Evolutionary conservation across 2,797 vertebrate species (phyloP), one percentile per base, ranked within the genome.

Genomic region (Propithecus deckenii): DNA sequence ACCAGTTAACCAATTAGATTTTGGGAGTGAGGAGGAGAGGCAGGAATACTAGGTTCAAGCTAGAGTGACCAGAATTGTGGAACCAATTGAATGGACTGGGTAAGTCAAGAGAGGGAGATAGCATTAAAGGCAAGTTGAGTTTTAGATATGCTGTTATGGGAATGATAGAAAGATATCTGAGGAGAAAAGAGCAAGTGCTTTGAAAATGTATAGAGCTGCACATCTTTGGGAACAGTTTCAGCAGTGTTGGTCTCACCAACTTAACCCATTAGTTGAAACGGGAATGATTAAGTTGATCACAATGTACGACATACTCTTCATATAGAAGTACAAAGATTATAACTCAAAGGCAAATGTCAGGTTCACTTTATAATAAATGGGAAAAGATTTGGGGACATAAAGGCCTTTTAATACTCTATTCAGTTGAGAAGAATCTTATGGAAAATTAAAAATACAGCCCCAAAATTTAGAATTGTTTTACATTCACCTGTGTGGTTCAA

Each of bases 401-500:
- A 78, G 81, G 3, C 15, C 32, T 94, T 91, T 91, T 59, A 95
- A 69, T 90, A 76, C 18, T 50, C 0, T 67, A 74, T 57, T 92
- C 1, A 20, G 4, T 43, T 86, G 71, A 79, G 74, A 93, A 86
- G 28, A 85, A 74, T 28, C 65, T 18, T 72, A 72, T 65, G 38
- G 57, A 69, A 92, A 95, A 83, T 85, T 90, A 13, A 86, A 93
- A 95, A 81, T 65, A 86, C 1, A 74, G 10, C 28, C 78, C 48
- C 32, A 14, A 72, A 50, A 32, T 74, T 80, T 48, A 81, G 35
- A 61, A 67, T 22, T 41, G 13, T 28, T 91, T 95, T 85, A 48
- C 8, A 50, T 90, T 74, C 75, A 95, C 35, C 11, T 30, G 3
- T 6, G 76, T 57, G 30, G 23, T 74, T 92, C 35, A 74, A 95